Conservation (phyloP, 23 tunicate species). For the Trididemnum miniatum region DNA sequence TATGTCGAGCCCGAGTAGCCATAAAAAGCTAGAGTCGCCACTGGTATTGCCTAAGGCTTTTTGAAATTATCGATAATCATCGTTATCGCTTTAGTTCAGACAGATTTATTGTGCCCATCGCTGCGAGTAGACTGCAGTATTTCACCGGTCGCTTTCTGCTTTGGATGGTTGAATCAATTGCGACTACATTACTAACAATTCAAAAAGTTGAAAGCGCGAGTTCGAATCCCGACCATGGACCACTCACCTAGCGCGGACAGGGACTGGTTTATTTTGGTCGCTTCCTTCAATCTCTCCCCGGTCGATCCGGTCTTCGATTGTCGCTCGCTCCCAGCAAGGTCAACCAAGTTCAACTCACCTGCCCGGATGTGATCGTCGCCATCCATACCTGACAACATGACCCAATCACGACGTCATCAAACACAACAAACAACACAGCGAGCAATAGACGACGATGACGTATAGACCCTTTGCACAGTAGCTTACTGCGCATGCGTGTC, state of each 20-base stretch:
- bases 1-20: too few species aligned
- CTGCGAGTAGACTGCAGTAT: conserved; percentile 90
- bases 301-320: conserved; percentile 98
- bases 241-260: conserved; percentile 90
- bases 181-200: conserved; percentile 87
- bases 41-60: too few species aligned
- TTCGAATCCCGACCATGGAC: background rate
- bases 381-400: conserved; percentile 72
- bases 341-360: conserved; percentile 96
- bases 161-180: conserved; percentile 94
- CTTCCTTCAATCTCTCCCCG: conserved; percentile 97
- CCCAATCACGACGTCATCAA: too few species aligned
- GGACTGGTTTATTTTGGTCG: conserved; percentile 94
- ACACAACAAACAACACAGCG: too few species aligned
- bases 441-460: too few species aligned
- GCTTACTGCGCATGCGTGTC: too few species aligned
- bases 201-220: background rate
- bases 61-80: too few species aligned
- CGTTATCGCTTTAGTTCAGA: too few species aligned
- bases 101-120: conserved; percentile 92
- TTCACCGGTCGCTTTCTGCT: conserved; percentile 97
- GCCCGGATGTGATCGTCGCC: conserved; percentile 92
- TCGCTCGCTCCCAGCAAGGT: conserved; percentile 98
- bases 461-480: too few species aligned
- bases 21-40: too few species aligned